A percentile compares a stretch with the other conserved stretches of the same genome.
These are phyloP conservation scores for Todiramphus chloris DNA, from an alignment of 2,113 vertebrate species.

Conservation along the genomic window DNA sequence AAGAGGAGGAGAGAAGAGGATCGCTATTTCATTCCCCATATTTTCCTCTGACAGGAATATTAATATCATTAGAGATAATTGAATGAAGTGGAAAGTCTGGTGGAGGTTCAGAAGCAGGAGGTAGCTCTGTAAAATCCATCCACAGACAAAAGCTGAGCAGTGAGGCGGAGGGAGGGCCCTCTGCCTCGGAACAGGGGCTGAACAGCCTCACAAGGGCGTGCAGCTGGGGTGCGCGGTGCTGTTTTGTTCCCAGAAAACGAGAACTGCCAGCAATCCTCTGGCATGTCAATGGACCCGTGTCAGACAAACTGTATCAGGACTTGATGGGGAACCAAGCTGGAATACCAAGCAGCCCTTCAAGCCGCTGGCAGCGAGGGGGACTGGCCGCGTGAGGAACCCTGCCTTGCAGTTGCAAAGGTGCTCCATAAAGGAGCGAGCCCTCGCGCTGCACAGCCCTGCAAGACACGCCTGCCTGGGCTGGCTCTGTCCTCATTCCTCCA, in stretches of 20 bases:
- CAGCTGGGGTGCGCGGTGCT: slow-evolving; percentile 45
- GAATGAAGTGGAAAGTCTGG: slow-evolving; percentile 1
- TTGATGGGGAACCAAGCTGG: neutral
- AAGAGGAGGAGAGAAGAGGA: neutral
- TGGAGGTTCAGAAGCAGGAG: neutral
- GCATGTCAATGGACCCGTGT: slow-evolving; percentile 25
- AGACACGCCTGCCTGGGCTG: slow-evolving; percentile 46
- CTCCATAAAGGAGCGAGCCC: slow-evolving; percentile 38
- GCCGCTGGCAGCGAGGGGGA: neutral
- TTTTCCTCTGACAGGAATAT: slow-evolving; percentile 22
- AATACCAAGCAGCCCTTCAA: slow-evolving; percentile 46
- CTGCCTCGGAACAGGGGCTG: slow-evolving; percentile 44
- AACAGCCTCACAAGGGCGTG: slow-evolving; percentile 24
- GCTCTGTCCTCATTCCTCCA: slow-evolving; percentile 29
- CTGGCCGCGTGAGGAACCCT: neutral
- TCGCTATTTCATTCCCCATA: neutral
- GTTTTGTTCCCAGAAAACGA: slow-evolving; percentile 49
- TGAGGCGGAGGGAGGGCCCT: slow-evolving; percentile 6
- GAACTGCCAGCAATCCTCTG: slow-evolving; percentile 41
- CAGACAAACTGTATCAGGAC: slow-evolving; percentile 41
- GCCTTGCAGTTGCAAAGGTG: slow-evolving; percentile 6
- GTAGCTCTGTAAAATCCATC: slow-evolving; percentile 23
- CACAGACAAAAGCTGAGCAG: neutral
- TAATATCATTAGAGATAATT: neutral
- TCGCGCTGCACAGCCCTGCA: neutral